Percentiles rank a stretch among this genome's conserved stretches.
phyloP scores from a whole-genome alignment of 92 coral and sea anemone species.

The Heliopora coerulea region DNA sequence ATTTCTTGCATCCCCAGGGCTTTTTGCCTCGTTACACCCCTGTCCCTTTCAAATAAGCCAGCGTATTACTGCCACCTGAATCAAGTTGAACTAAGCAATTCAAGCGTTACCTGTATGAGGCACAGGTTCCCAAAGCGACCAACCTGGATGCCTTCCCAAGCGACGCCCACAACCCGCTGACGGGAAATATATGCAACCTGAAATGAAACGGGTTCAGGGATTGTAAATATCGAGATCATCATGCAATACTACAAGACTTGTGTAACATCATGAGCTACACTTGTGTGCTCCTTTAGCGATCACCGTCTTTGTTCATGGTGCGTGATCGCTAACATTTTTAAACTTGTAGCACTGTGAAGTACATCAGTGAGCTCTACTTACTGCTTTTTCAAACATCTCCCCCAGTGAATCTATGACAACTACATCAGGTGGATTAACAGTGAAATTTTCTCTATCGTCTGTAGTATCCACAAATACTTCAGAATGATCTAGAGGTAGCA shows the following conservation, averaged over 20 bases:
- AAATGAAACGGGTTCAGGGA: too few species aligned
- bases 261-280: too few species aligned
- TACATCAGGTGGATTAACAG: conserved; percentile 62
- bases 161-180: conserved; percentile 86
- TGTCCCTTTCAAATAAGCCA: too few species aligned
- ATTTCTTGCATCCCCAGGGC: too few species aligned
- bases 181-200: conserved; percentile 71
- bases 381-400: conserved; percentile 79
- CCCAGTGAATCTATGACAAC: conserved; percentile 67
- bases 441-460: conserved; percentile 45
- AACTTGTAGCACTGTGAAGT: too few species aligned
- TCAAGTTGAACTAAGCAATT: background rate
- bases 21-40: too few species aligned
- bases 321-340: too few species aligned
- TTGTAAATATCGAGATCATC: too few species aligned
- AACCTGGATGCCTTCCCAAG: conserved; percentile 83
- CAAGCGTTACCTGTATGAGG: conserved; percentile 28
- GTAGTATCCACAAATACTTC: conserved; percentile 56
- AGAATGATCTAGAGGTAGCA: conserved; percentile 47
- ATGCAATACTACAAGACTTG: too few species aligned
- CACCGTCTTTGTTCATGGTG: too few species aligned
- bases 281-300: too few species aligned
- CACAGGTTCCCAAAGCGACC: conserved; percentile 91
- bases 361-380: conserved; percentile 42
- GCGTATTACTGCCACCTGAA: too few species aligned